Conservation (phyloP, 2,888 invertebrate species). For the Drepanosiphum platanoidis region DNA sequence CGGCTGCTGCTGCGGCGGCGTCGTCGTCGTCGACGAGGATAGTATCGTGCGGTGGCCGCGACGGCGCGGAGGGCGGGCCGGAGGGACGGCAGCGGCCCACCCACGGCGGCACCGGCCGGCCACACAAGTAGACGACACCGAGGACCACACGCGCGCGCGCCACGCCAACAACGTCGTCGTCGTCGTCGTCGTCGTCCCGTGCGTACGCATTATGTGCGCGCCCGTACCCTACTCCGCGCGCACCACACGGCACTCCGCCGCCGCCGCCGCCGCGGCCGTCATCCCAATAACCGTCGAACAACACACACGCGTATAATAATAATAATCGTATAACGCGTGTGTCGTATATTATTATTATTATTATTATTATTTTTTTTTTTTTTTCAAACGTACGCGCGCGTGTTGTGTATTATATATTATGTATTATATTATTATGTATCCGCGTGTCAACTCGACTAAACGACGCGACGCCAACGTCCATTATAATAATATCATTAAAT, state of each 20-base stretch:
- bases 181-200: slow-evolving; percentile 28
- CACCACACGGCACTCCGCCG: not conserved
- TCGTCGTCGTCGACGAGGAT: slow-evolving; percentile 4
- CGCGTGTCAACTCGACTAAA: slow-evolving; percentile 45
- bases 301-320: too few relatives aligned
- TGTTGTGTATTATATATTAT: too few relatives aligned
- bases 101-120: slow-evolving; percentile 51
- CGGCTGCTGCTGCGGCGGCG: not conserved
- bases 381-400: too few relatives aligned
- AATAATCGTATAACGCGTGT: too few relatives aligned
- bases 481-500: slow-evolving; percentile 24
- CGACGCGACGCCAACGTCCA: slow-evolving; percentile 37
- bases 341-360: too few relatives aligned
- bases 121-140: slow-evolving; percentile 61
- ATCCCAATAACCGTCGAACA: not conserved
- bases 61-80: not conserved
- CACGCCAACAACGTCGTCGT: not conserved
- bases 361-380: too few relatives aligned
- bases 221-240: not conserved
- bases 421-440: slow-evolving; percentile 1
- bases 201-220: not conserved
- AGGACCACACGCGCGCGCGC: slow-evolving; percentile 42
- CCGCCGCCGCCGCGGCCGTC: not conserved
- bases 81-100: slow-evolving; percentile 38
- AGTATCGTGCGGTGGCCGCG: slow-evolving; percentile 14